Percentiles rank a stretch among this genome's conserved stretches.
Conservation (phyloP, 1,140 invertebrate genomes). For the Lethocerus indicus region DNA sequence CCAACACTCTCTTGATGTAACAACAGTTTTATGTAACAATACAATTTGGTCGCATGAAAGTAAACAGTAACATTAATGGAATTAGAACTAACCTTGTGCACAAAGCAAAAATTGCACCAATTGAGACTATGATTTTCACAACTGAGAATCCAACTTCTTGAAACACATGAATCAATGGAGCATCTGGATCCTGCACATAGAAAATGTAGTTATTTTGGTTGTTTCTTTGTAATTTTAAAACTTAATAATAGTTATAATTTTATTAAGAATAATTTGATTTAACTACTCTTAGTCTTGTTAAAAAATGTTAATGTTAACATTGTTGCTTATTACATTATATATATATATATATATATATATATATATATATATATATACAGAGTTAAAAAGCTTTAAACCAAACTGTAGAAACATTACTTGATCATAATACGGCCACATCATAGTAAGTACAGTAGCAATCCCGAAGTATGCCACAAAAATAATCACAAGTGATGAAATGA, state of each 20-base stretch:
- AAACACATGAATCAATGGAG: slow-evolving; percentile 72
- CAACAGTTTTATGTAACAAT: too few species aligned
- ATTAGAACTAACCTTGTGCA: slow-evolving; percentile 15
- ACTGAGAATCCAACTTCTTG: slow-evolving; percentile 47
- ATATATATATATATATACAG: neutral
- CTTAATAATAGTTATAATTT: neutral
- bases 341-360: neutral
- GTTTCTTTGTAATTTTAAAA: neutral
- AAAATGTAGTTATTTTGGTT: neutral
- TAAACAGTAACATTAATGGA: too few species aligned
- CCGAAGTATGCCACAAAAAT: slow-evolving; percentile 40
- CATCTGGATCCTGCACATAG: slow-evolving; percentile 42
- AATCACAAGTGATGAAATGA: slow-evolving; percentile 31
- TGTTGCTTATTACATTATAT: neutral
- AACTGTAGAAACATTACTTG: slow-evolving; percentile 26
- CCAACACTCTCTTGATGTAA: too few species aligned
- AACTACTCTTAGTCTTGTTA: too few species aligned
- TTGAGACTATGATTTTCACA: slow-evolving; percentile 69
- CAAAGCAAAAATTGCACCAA: slow-evolving; percentile 59
- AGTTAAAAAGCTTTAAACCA: neutral
- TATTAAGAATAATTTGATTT: too few species aligned
- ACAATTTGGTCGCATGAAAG: too few species aligned
- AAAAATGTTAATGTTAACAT: too few species aligned
- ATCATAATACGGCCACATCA: slow-evolving; percentile 75
- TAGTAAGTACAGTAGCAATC: slow-evolving; percentile 66